Evolutionary conservation across 1,140 invertebrate species (phyloP), one percentile per base, ranked within the genome.

Genomic region (Drosophila seguyi): DNA sequence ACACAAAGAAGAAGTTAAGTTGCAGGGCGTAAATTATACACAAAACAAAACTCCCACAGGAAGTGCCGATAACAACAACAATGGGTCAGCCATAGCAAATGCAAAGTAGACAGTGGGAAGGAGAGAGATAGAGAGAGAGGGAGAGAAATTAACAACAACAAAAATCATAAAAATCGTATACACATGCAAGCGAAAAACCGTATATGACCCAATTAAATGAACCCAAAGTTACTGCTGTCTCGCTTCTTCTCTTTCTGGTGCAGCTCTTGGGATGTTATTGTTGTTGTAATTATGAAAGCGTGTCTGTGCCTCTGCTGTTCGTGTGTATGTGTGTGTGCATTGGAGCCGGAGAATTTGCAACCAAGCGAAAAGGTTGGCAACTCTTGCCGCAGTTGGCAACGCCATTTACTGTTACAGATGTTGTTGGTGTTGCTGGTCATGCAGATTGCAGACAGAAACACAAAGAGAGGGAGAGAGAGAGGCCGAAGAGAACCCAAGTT

Each of bases 161-260:
- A 84, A 53, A 74, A 60, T 47, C 63, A 78, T 74, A 66, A 77
- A 81, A 62, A 79, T 56, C 36, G 60, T 79, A 62, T 60, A 61
- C 50, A 72, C 62, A 73, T 76, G 84, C 75, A 86, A 79, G 71
- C 75, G 68, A 84, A 90, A 55, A 81, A 86, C 78, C 78, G 83
- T 84, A 80, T 69, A 79, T 91, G 88, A 91, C 88, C 88, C 80
- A 88, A 91, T 91, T 91, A 88, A 91, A 68, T 79, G 58, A 85
- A 77, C 66, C 74, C 53, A 79, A 79, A 74, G 77, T 69, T 38
- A 38, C 36, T 16, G 29, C 48, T 56, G n/a, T 71, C 45, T 13
- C n/a, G 27, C 36, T 66, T n/a, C 14, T n/a, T 14, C 29, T 38
- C 16, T 25, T 60, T 38, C 6, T 13, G 18, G n/a, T 56, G 41